These are phyloP conservation scores for Gryllus longicercus DNA, from an alignment of 2,888 invertebrate species.

Conservation along the genomic window DNA sequence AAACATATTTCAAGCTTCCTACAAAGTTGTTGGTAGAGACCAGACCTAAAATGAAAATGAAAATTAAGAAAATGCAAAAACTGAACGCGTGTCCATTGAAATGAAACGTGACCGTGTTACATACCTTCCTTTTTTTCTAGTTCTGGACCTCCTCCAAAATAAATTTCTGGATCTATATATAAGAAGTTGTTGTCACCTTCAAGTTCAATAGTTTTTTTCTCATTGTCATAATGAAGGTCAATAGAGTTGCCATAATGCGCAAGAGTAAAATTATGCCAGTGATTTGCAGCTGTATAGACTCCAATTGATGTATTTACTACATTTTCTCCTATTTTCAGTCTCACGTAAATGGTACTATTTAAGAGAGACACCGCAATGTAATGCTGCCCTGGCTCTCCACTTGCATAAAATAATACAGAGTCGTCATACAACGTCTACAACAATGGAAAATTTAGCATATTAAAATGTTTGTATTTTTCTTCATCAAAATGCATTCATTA, in stretches of 20 bases:
- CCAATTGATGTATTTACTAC: conserved; percentile 67
- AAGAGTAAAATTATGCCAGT: conserved; percentile 89
- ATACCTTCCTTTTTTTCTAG: conserved; percentile 70
- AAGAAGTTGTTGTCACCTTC: conserved; percentile 68
- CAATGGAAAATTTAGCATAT: conserved; percentile 39
- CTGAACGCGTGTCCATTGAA: neutral
- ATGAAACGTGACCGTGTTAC: neutral
- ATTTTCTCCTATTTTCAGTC: conserved; percentile 82
- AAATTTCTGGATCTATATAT: conserved; percentile 90
- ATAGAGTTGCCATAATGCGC: conserved; percentile 72
- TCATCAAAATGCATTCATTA: no score
- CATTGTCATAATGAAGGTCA: conserved; percentile 71
- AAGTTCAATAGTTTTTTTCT: conserved; percentile 65
- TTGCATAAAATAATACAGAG: conserved; percentile 88
- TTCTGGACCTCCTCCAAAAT: conserved; percentile 85
- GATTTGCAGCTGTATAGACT: conserved; percentile 65
- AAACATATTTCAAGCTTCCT: conserved; percentile 86
- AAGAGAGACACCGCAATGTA: conserved; percentile 85
- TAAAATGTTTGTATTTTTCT: neutral
- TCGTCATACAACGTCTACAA: conserved; percentile 81
- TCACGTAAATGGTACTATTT: conserved; percentile 77
- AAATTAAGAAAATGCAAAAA: neutral
- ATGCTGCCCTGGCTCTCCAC: conserved; percentile 85
- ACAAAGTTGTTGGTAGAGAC: conserved; percentile 81
- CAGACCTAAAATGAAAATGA: conserved; percentile 51